Conservation (phyloP, 1,140 invertebrate genomes). For the Onthophagus taurus region DNA sequence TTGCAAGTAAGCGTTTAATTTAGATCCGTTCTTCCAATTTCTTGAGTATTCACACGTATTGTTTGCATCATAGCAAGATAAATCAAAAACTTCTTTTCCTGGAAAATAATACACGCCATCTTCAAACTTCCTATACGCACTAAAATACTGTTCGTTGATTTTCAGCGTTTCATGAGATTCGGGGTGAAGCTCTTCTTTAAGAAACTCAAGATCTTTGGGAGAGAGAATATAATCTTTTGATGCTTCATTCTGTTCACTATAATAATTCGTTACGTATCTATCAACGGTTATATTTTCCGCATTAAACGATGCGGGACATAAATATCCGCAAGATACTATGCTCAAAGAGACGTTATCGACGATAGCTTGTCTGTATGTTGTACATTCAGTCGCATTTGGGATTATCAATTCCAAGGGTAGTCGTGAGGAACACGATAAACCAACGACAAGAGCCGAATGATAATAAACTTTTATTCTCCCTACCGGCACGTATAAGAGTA, state of each 20-base stretch:
- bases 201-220: no score
- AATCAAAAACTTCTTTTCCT: conserved; percentile 35
- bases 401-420: no score
- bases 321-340: conserved; percentile 47
- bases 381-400: no score
- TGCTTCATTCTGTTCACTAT: no score
- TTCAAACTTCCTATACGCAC: conserved; percentile 46
- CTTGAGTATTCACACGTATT: background rate
- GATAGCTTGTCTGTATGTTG: no score
- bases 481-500: conserved; percentile 59
- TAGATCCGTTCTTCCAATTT: background rate
- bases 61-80: conserved; percentile 14
- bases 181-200: no score
- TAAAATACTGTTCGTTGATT: conserved; percentile 49
- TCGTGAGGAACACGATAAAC: no score
- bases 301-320: conserved; percentile 32
- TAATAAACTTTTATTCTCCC: conserved; percentile 56
- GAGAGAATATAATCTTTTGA: no score
- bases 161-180: conserved; percentile 44
- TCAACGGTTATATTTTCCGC: background rate
- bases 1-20: no score
- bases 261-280: no score
- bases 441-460: conserved; percentile 49
- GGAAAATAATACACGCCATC: conserved; percentile 51
- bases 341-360: conserved; percentile 40